Base-by-base conservation (phyloP, 2,888 invertebrate genomes). In the Mythimna impura region DNA sequence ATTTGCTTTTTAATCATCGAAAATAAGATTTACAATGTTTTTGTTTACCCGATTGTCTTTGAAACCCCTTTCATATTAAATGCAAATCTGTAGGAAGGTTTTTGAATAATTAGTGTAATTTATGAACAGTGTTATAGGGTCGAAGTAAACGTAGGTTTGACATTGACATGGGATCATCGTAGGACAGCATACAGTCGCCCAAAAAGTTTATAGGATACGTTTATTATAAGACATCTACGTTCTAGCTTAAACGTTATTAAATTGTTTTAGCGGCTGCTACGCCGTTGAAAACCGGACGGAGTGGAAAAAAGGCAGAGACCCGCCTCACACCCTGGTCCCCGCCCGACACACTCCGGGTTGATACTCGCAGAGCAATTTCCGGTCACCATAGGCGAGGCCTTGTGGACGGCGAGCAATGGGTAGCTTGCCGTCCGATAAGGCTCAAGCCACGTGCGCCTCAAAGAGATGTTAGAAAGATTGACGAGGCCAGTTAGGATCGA, bases 41-140 rank as follows among this genome's bases (percentile, higher is more conserved):
- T n/a, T 67, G 17, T 75, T 69, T 50, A 60, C 63, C 9, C 40
- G 55, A 22, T 73, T 66, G 43, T 70, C 34, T 55, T 63, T 22
- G 22, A 54, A 63, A 36, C 1, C 34, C 40, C 17, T 73, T 73
- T 57, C 47, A 52, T 57, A 71, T 75, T 36, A 67, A 69, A 80
- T 82, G 57, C 55, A 69, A 70, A 72, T 58, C 78, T 71, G 22
- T 71, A 54, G 40, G 74, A 58, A 72, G 66, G 70, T 66, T 73
- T 81, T 70, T 68, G 74, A 72, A 78, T 80, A 81, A 72, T 72
- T 63, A 57, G 62, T 66, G 22, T 72, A 70, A 83, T 78, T 81
- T 75, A 78, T 78, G 64, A 70, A 81, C 75, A 73, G 69, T 73
- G 73, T 55, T 25, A 66, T 47, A 67, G 61, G 74, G 73, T 68